Evolutionary conservation across 2,113 vertebrate species (phyloP).

Genomic region (Festucalex cinctus): DNA sequence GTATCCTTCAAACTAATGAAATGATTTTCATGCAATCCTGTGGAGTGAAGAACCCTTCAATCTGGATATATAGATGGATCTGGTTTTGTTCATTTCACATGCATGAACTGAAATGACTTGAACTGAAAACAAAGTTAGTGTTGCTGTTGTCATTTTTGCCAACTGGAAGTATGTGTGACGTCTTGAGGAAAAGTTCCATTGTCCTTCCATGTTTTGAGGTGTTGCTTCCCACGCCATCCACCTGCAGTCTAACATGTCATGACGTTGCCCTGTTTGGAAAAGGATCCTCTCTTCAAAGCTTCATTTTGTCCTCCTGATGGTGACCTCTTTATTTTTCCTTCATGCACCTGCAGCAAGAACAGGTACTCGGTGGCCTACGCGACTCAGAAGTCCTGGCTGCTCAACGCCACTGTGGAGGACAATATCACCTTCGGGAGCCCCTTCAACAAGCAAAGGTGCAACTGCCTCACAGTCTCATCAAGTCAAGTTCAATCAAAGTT

Average conservation of each 20-base stretch:
- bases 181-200: background rate
- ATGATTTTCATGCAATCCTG: background rate
- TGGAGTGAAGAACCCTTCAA: too few relatives aligned
- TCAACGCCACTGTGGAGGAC: constrained; percentile 95
- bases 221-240: constrained; percentile 38
- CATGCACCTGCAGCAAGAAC: constrained; percentile 76
- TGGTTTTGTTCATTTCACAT: background rate
- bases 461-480: background rate
- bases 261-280: constrained; percentile 21
- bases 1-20: background rate
- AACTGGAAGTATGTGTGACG: background rate
- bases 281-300: constrained; percentile 41
- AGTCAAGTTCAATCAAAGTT: too few relatives aligned
- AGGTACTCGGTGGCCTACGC: constrained; percentile 94
- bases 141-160: too few relatives aligned
- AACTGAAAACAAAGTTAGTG: too few relatives aligned
- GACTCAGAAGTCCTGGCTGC: constrained; percentile 95
- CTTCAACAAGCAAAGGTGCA: constrained; percentile 95
- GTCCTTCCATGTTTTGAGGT: background rate
- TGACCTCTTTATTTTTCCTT: constrained; percentile 28
- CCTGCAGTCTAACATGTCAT: constrained; percentile 14
- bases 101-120: too few relatives aligned
- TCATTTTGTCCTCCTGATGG: constrained; percentile 25
- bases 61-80: background rate
- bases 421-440: constrained; percentile 96